phyloP scores from a whole-genome alignment of 2,888 invertebrate genomes.

The Conus canariensis region DNA sequence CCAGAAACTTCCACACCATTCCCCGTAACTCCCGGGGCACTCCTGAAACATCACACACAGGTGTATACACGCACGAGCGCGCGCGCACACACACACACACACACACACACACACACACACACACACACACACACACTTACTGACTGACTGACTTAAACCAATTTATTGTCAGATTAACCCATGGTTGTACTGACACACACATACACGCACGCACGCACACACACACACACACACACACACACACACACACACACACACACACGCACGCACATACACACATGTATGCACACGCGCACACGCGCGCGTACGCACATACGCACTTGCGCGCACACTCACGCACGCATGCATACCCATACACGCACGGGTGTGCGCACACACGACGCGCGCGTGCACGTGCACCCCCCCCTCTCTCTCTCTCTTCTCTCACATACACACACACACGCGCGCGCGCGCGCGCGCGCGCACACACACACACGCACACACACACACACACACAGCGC shows the following conservation, averaged over 20 bases:
- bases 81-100: too few relatives aligned
- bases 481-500: constrained; percentile 5
- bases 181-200: too few relatives aligned
- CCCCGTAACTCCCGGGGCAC: constrained; percentile 91
- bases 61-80: too few relatives aligned
- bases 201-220: too few relatives aligned
- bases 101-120: too few relatives aligned
- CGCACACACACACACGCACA: constrained; percentile 11
- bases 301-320: neutral
- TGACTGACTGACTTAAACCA: too few relatives aligned
- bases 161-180: too few relatives aligned
- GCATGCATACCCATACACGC: neutral
- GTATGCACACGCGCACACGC: neutral
- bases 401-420: neutral
- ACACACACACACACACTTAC: too few relatives aligned
- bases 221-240: too few relatives aligned
- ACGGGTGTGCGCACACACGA: too few relatives aligned
- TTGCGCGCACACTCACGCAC: neutral
- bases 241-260: too few relatives aligned
- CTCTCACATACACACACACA: neutral
- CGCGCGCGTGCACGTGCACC: neutral
- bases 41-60: constrained; percentile 80
- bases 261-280: too few relatives aligned
- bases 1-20: constrained; percentile 94
- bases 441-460: neutral